Evolutionary conservation across 2,888 invertebrate genomes (phyloP), one percentile per base, ranked within the genome.

Genomic region (Pseudococcus jackbeardsleyi): DNA sequence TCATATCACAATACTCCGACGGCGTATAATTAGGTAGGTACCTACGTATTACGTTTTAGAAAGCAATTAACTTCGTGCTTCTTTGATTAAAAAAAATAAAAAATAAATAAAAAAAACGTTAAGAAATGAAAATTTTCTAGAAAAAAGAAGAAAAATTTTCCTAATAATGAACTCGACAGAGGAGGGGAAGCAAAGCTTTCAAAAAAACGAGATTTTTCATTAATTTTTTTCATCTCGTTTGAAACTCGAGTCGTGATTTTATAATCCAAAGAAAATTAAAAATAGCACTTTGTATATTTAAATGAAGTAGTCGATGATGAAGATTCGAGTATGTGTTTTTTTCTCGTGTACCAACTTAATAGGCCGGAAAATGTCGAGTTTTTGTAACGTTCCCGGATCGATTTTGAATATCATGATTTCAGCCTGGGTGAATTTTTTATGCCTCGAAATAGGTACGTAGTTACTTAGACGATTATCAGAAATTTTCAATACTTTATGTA

Each of bases 21-120:
- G 2, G n/a, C 33, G 42, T 79, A 42, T 42, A 39, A 79, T 79
- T 79, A 33, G 0, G 1, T 33, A 33, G 26, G 26, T 33, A 33
- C 26, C 26, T 33, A 33, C 26, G 64, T 72, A 42, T 68, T 72
- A 39, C 4, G 26, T 39, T 72, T 72, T 72, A n/a, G 33, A 79
- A 42, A 42, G 79, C 42, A 79, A 79, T 79, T 42, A 79, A 79
- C 26, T 72, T 72, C 33, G 12, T 72, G 79, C 42, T 79, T 42
- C 7, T 42, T 79, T 79, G 79, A 42, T 79, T 33, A 33, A 33
- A 33, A 33, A 33, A 33, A 33, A 33, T 39, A 72, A 33, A 72
- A 33, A 33, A 19, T 72, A 33, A 12, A 33, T 26, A 72, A 33
- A 26, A 33, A 26, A 72, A 72, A 72, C n/a, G 33, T 33, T 22